Base-by-base conservation (phyloP, 2,888 invertebrate genomes). In the Rhamnusium bicolor region DNA sequence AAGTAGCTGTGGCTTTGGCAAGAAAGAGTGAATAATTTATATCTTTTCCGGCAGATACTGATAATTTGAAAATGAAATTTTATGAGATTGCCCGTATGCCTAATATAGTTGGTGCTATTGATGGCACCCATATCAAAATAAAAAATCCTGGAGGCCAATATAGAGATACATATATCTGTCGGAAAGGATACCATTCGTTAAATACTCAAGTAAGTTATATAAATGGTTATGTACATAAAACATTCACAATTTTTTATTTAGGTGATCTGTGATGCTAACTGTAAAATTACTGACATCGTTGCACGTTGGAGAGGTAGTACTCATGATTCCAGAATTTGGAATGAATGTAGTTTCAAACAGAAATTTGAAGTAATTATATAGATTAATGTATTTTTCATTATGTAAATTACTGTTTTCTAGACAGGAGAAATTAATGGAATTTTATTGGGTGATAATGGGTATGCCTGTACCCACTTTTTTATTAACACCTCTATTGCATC, bases 281-380 rank as follows among this genome's bases (percentile, higher is more conserved):
- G 51, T 10, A 51, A 51, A 51, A 51, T 51, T 51, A 51, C 10
- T 5, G 10, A 51, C 18, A 51, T 51, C 18, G 19, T 51, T 19
- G 51, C 51, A 10, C 1, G 51, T 8, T 51, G 19, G 51, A 51
- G 51, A 19, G 51, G 51, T 2, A 51, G 51, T 16, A 10, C 51
- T 18, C 51, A 51, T 51, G 51, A 51, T 7, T 5, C 51, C 7
- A 51, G 51, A 19, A 51, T 51, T 51, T 51, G 51, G 51, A 51
- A 18, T 51, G 6, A 16, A 1, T 51, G 51, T 18, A 51, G 18
- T 51, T 51, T 51, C 3, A 51, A 51, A 51, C 16, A 16, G 7
- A 18, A 51, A 51, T 51, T 14, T 51, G 51, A 51, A 51, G 46
- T 2, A 46, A 46, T 10, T 46, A 46, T 14, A 46, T 46, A 46